Conservation (phyloP, 1,140 invertebrate species). For the Drosophila ohnishii region DNA sequence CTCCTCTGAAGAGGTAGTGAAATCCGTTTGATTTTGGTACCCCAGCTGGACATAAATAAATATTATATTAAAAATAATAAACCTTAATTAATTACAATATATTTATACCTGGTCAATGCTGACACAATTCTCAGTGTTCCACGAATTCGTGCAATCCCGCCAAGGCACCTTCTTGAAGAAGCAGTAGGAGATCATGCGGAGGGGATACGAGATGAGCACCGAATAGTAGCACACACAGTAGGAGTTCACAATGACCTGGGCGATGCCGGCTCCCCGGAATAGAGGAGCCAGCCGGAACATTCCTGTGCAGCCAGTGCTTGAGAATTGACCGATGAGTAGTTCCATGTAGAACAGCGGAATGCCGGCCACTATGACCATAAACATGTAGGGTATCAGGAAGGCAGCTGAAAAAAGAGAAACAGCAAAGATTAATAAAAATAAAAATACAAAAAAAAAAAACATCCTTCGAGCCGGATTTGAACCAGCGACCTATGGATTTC, state of each 20-base stretch:
- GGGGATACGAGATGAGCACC: slow-evolving; percentile 94
- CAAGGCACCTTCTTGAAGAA: slow-evolving; percentile 90
- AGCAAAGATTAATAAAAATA: slow-evolving; percentile 56
- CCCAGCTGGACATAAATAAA: slow-evolving; percentile 1
- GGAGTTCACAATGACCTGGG: slow-evolving; percentile 92
- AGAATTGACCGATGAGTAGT: slow-evolving; percentile 93
- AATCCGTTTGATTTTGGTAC: slow-evolving; percentile 11
- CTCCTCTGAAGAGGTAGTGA: slow-evolving; percentile 90
- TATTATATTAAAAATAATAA: neutral
- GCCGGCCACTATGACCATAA: slow-evolving; percentile 91
- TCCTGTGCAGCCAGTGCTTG: slow-evolving; percentile 91
- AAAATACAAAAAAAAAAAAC: slow-evolving; percentile 24
- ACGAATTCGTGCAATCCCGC: slow-evolving; percentile 92
- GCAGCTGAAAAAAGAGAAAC: slow-evolving; percentile 88
- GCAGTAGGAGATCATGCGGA: slow-evolving; percentile 92
- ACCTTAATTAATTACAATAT: neutral
- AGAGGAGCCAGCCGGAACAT: slow-evolving; percentile 89
- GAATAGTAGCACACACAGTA: slow-evolving; percentile 97
- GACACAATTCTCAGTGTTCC: slow-evolving; percentile 92
- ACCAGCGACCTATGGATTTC: slow-evolving; percentile 89
- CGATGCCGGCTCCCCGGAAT: slow-evolving; percentile 95
- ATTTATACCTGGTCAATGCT: slow-evolving; percentile 27
- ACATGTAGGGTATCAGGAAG: slow-evolving; percentile 89
- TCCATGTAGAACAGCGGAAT: slow-evolving; percentile 96
- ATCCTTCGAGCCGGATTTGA: slow-evolving; percentile 89